Evolutionary conservation across 2,113 vertebrate genomes (phyloP).

Genomic region (Caranx ignobilis): DNA sequence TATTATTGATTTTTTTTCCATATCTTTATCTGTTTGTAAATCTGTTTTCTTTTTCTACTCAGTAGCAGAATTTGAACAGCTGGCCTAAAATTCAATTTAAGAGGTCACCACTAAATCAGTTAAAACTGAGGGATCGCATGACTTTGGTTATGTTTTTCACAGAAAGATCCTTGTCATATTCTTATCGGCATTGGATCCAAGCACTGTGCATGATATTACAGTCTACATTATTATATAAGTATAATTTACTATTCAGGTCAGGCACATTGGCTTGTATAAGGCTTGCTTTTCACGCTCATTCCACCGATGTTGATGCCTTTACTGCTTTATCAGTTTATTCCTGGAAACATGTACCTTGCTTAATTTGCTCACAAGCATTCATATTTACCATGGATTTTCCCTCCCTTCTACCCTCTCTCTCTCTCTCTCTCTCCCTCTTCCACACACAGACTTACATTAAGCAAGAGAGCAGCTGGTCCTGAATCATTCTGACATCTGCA

Average conservation of each 20-base stretch:
- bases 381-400: slow-evolving; percentile 25
- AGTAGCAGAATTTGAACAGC: neutral
- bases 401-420: neutral
- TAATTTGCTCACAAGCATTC: slow-evolving; percentile 18
- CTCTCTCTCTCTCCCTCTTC: neutral
- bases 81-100: neutral
- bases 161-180: neutral
- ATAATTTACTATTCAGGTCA: slow-evolving; percentile 23
- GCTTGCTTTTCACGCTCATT: neutral
- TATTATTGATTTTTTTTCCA: neutral
- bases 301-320: slow-evolving; percentile 2
- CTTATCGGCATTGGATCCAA: neutral
- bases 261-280: slow-evolving; percentile 31
- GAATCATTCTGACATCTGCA: slow-evolving; percentile 68
- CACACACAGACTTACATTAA: slow-evolving; percentile 29
- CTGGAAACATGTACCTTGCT: slow-evolving; percentile 9
- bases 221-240: slow-evolving; percentile 29
- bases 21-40: neutral
- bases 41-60: neutral
- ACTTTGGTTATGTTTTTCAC: slow-evolving; percentile 7
- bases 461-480: slow-evolving; percentile 60
- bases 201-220: neutral
- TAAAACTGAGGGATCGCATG: neutral
- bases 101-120: neutral
- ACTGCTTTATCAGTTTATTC: slow-evolving; percentile 20